Base-by-base conservation (phyloP, 2,888 invertebrate species). In the Sinohyriopsis cumingii region DNA sequence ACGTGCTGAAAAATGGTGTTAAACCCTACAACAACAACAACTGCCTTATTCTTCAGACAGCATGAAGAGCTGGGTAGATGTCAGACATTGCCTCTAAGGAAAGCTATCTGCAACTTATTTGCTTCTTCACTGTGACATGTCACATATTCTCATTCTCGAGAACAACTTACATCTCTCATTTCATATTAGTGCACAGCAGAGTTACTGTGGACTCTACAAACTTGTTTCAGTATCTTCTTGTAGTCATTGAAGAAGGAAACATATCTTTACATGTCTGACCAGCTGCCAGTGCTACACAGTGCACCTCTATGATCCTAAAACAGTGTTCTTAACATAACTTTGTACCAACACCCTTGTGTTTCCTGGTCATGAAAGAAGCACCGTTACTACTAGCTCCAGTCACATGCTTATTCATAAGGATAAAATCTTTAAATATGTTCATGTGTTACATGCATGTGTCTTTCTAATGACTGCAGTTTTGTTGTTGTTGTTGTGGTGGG, bases 231-330 rank as follows among this genome's bases (percentile, higher is more conserved):
- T 15, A 4, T 65, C 4, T 20, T 18, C 55, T 70, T 59, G 22
- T 62, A 67, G 5, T 63, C 66, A 12, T 22, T 18, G 33, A 70
- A 63, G 7, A 24, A 54, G 4, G 57, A n/a, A n/a, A 19, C 7
- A 55, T 53, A 61, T 66, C 56, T 53, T 53, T 60, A n/a, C 69
- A 65, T 5, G 65, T 56, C 56, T 66, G 62, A 53, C 59, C 56
- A 33, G 66, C 66, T 19, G 67, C 67, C 12, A 66, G 56, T 20
- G 66, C 66, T 28, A 70, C 53, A n/a, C 63, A 55, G 53, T 70
- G 65, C 12, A 65, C 24, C 24, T 69, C 65, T 3, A 61, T 55
- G 0, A 69, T 22, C 3, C 57, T 2, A 15, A 57, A 62, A 55
- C 45, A 65, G 56, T 53, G 7, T 6, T 56, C 22, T 22, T 65